Conservation (phyloP, 30 jellyfish, hydroid and myxozoan species). For the Hydra vulgaris region DNA sequence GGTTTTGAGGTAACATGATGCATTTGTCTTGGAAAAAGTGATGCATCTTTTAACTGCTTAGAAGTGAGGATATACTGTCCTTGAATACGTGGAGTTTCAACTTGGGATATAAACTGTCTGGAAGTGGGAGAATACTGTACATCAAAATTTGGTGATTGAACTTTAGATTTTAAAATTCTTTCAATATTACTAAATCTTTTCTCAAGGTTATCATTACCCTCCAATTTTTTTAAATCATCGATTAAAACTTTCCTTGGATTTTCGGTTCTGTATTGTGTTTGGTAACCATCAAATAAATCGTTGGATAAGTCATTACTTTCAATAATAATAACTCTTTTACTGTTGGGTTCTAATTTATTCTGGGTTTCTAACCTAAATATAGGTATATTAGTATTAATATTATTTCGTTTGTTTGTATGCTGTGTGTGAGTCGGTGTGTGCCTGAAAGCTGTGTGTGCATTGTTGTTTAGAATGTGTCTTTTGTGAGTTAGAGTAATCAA, state of each 20-base stretch:
- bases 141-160: not conserved
- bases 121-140: not conserved
- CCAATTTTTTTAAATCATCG: not conserved
- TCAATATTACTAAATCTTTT: not conserved
- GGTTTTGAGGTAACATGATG: not conserved
- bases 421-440: not conserved
- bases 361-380: not conserved
- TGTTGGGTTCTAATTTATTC: not conserved
- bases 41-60: not conserved
- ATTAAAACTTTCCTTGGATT: slow-evolving; percentile 1
- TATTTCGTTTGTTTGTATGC: not conserved
- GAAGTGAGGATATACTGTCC: not conserved
- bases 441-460: not conserved
- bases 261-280: not conserved
- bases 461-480: too few species aligned
- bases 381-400: not conserved
- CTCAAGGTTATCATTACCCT: not conserved
- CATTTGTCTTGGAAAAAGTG: not conserved
- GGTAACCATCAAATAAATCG: slow-evolving; percentile 1
- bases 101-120: not conserved
- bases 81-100: not conserved
- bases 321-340: not conserved
- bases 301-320: not conserved
- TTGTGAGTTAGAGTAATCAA: too few species aligned
- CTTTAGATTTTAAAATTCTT: not conserved